Evolutionary conservation across 2,888 invertebrate genomes (phyloP), one percentile per base, ranked within the genome.

Genomic region (Tachina lurida): DNA sequence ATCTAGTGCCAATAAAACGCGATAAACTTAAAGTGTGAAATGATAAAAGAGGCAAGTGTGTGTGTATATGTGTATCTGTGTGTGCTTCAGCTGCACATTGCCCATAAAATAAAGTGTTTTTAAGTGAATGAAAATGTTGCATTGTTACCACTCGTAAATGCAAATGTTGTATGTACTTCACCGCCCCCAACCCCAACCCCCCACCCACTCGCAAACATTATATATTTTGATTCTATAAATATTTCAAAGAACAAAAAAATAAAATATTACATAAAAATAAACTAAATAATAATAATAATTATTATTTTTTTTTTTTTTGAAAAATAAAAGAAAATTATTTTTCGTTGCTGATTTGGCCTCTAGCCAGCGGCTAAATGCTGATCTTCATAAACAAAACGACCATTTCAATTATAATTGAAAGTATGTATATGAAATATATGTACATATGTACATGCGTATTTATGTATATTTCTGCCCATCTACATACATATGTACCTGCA

Each of bases 321-420:
- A 12, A 22, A 19, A 47, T 22, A 65, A 65, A 22, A 76, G 12
- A 67, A 81, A 76, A 75, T 77, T 67, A 60, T 84, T 84, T 80
- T 71, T 74, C n/a, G 22, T 82, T 76, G 68, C 43, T 70, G 76
- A 78, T 84, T 31, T 89, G 89, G 89, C 88, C 70, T 60, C 8
- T 58, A 43, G 88, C 88, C 88, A 89, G 87, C 87, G 86, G 87
- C 79, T 87, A 80, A 87, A 87, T 84, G 87, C 63, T 88, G 88
- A 88, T 88, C 87, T 87, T 88, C 88, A 87, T 77, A 83, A 78
- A 73, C 77, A 83, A 73, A 67, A 49, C n/a, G 41, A 63, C 22
- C 15, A 68, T 70, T 76, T 82, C 65, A 65, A 76, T 68, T 63
- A 43, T 67, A 41, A 15, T 73, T 22, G 15, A 58, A 63, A 13